Base-by-base conservation (phyloP, 2,888 invertebrate species). In the Bruchidius siliquastri region DNA sequence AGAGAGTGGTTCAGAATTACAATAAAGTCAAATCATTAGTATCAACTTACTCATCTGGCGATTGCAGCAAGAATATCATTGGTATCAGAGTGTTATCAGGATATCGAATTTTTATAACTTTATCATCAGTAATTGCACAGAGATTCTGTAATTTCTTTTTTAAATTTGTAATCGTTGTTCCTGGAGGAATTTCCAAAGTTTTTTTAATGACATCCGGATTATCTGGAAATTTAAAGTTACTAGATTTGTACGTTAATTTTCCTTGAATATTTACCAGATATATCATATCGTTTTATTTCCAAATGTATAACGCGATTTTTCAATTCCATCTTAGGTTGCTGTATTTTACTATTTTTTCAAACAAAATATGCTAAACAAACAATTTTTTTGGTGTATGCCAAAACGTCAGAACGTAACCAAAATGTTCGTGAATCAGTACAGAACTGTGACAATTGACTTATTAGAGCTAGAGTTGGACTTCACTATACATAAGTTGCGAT, bases 81-180 rank as follows among this genome's bases (percentile, higher is more conserved):
- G 88, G 88, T 22, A 88, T 83, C 18, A 88, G 81, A 77, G 84
- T 82, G 73, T 85, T 84, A 80, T 88, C 85, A 71, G 82, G 81
- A 76, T 86, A 86, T 76, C 88, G 80, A 71, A 88, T 81, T 82
- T 88, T 88, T 67, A 88, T 82, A 49, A 88, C 87, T 81, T 86
- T 84, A 72, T 86, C 85, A 66, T 85, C 84, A 30, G 78, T 75
- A 32, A 86, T 78, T 67, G 82, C 79, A 74, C 86, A 85, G 69
- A 84, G 79, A 74, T 78, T 79, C 72, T 83, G 80, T 4, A 86
- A 77, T 79, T 84, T 82, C 20, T 77, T 75, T 73, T 84, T 86
- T 68, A 86, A 79, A 20, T 77, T 75, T 67, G 79, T 79, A 73
- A 83, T 84, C 74, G 83, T 83, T 67, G 81, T 78, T 72, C 81